phyloP scores from a whole-genome alignment of 2,113 vertebrate genomes.

The Chaenogobius annularis region DNA sequence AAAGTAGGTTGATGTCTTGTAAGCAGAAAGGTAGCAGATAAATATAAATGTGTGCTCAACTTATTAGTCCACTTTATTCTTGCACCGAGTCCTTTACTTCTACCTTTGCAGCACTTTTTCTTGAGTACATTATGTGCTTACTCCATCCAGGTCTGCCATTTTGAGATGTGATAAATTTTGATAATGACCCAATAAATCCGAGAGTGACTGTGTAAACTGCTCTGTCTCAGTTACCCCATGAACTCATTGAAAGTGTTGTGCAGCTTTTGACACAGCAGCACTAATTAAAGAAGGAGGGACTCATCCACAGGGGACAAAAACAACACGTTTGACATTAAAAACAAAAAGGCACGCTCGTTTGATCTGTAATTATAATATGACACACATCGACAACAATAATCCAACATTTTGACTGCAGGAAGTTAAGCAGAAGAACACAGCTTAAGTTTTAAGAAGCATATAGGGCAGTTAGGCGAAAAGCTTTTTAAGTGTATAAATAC shows the following conservation, averaged over 20 bases:
- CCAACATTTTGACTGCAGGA: constrained; percentile 2
- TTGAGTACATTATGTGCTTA: neutral
- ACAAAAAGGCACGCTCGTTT: constrained; percentile 33
- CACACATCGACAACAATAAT: constrained; percentile 11
- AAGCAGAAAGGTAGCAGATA: neutral
- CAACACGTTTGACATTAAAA: constrained; percentile 42
- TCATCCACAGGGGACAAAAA: constrained; percentile 50
- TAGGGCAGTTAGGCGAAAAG: too few species aligned
- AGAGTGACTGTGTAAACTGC: constrained; percentile 14
- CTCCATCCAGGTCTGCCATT: neutral
- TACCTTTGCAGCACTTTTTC: neutral
- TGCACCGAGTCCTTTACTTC: neutral
- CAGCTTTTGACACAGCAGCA: constrained; percentile 31
- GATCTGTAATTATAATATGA: constrained; percentile 43
- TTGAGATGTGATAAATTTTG: constrained; percentile 7
- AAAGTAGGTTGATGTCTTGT: too few species aligned
- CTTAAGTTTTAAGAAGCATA: neutral
- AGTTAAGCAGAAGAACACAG: constrained; percentile 4
- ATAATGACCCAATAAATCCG: constrained; percentile 23
- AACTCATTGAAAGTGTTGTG: constrained; percentile 27
- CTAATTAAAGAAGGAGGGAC: constrained; percentile 58
- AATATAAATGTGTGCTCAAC: too few species aligned
- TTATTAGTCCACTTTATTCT: too few species aligned
- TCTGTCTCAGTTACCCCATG: constrained; percentile 36
- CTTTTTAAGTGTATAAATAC: constrained; percentile 1